Conservation (phyloP, 2,797 vertebrate species). For the Sebastes matsubarae region DNA sequence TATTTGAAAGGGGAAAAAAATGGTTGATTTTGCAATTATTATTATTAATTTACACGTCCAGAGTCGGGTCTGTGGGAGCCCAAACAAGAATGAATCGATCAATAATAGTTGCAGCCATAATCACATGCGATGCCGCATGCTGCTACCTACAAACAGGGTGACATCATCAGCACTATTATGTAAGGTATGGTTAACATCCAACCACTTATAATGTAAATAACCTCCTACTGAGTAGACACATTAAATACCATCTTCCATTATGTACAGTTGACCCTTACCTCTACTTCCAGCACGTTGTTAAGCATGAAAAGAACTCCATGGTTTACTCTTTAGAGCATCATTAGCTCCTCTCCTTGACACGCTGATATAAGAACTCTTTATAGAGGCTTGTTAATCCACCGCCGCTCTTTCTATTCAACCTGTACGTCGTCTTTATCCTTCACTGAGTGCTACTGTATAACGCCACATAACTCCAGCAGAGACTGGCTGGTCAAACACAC, state of each 20-base stretch:
- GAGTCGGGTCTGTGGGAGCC: not conserved
- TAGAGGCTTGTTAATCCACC: not conserved
- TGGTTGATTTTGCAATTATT: not conserved
- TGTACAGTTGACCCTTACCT: constrained; percentile 43
- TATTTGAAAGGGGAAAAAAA: not conserved
- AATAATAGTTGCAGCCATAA: not conserved
- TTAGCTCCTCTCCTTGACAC: not conserved
- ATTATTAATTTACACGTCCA: not conserved
- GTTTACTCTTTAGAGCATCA: not conserved
- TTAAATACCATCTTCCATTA: not conserved
- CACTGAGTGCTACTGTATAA: not conserved
- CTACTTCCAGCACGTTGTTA: constrained; percentile 10
- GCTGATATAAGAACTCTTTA: not conserved
- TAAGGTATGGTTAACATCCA: not conserved
- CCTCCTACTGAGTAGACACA: not conserved
- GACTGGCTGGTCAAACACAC: not conserved
- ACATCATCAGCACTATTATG: not conserved
- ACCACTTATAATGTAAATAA: not conserved
- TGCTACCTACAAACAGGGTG: not conserved
- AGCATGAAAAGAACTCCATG: not conserved
- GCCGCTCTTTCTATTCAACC: not conserved
- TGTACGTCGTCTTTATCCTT: not conserved
- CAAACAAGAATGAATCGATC: not conserved
- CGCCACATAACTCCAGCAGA: not conserved
- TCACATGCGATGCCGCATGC: not conserved